Evolutionary conservation across 2,888 invertebrate species (phyloP).

Genomic region (Orthosia gracilis): DNA sequence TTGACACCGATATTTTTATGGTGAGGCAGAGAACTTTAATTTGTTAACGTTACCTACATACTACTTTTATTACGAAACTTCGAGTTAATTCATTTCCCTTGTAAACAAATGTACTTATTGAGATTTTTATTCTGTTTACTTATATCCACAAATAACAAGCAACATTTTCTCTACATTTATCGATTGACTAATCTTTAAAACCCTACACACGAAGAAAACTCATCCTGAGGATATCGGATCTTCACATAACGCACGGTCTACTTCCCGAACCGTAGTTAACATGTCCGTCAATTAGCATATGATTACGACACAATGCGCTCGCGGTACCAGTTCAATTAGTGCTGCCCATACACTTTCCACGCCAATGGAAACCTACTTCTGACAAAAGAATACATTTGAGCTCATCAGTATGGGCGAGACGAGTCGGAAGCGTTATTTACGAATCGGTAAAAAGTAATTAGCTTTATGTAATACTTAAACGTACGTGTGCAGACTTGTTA

Average conservation of each 20-base stretch:
- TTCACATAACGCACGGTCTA: slow-evolving; percentile 51
- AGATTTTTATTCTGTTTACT: background rate
- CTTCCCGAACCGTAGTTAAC: slow-evolving; percentile 61
- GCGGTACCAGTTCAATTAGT: slow-evolving; percentile 72
- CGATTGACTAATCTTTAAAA: background rate
- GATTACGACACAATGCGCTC: slow-evolving; percentile 65
- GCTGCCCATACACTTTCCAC: slow-evolving; percentile 73
- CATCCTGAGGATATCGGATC: slow-evolving; percentile 25
- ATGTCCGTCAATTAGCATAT: slow-evolving; percentile 67
- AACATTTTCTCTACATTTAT: background rate
- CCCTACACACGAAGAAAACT: background rate
- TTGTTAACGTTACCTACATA: background rate
- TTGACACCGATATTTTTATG: slow-evolving; percentile 20
- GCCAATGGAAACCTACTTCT: slow-evolving; percentile 45
- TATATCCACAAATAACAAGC: background rate
- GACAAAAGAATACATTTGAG: slow-evolving; percentile 67
- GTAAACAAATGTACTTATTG: background rate
- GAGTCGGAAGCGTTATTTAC: slow-evolving; percentile 61
- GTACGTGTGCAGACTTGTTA: slow-evolving; percentile 37
- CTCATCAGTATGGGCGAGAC: slow-evolving; percentile 68
- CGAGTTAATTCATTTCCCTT: background rate
- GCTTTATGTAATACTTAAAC: slow-evolving; percentile 56
- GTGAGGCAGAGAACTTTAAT: background rate
- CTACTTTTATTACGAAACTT: background rate
- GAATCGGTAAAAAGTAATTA: slow-evolving; percentile 63